Evolutionary conservation across 2,888 invertebrate species (phyloP), one percentile per base, ranked within the genome.

Genomic region (Conchocele bisecta): DNA sequence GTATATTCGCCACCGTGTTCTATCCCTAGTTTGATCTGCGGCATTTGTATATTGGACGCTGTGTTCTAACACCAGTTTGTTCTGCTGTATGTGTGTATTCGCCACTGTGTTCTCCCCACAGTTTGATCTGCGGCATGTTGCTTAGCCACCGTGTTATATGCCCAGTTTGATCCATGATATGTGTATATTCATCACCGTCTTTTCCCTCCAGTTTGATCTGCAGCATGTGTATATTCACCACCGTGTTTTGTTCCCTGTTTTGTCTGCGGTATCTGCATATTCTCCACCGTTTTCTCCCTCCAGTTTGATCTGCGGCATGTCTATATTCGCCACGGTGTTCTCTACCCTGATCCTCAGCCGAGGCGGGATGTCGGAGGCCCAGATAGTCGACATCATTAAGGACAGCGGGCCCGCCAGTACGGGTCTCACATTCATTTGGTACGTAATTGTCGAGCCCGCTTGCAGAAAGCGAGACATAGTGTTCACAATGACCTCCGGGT

Each of bases 371-470:
- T 78, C 80, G 0, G 70, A 80, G 53, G 57, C 60, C 0, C 76
- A 84, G 11, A 85, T 88, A 26, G 65, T 89, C 6, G 68, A 71
- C 11, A 82, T 89, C 5, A 70, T 89, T 50, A 81, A 86, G 54
- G 83, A 82, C 63, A 85, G 86, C 28, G 89, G 89, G 1, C 89
- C 89, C 0, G 89, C 84, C 9, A 85, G 87, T 39, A 89, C 89
- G 0, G 89, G 89, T 1, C 77, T 89, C 11, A 86, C 89, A 2
- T 89, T 89, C 61, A 88, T 89, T 41, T 89, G 89, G 89, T 88
- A 67, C 54, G 76, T 53, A n/a, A n/a, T n/a, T n/a, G n/a, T n/a
- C n/a, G n/a, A 50, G 41, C 33, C 17, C 35, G 1, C 22, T 35
- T 35, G 11, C 37, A 11, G 11, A 35, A 35, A 35, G 11, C 15